Base-by-base conservation (phyloP, 2,113 vertebrate species). In the Gambusia affinis region DNA sequence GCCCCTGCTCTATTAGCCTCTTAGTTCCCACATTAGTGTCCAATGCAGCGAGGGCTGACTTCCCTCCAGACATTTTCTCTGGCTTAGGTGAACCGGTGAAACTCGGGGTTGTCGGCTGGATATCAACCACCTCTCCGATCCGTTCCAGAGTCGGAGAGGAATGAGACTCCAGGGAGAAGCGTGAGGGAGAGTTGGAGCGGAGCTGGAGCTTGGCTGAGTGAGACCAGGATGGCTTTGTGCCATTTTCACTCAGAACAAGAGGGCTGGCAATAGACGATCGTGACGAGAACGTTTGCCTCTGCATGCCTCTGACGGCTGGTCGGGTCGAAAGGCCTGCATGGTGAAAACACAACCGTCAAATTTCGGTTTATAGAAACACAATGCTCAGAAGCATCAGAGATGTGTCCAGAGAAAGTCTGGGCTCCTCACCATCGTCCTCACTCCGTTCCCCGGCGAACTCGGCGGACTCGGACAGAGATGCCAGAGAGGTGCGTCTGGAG, bases 221-320 rank as follows among this genome's bases (percentile, higher is more conserved):
- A 0, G 96, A 94, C 98, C 97, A 99, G 0, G 96, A 96, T 3
- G 96, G 96, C 70, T 97, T 95, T 17, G 94, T 89, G 57, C 96
- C 96, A 0, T 96, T 98, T 73, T 99, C 98, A 37, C 94, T 96
- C 76, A 95, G 93, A 1, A 95, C 96, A 82, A 99, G 91, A 0
- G 98, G 98, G 87, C 98, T 99, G 85, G 97, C 97, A 63, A 99
- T 95, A 37, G 97, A 97, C 7, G 98, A 97, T 67, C 97, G 89
- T 1, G 96, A 96, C 0, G 97, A 97, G 88, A 97, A 91, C 29
- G 96, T 98, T 91, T 98, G 98, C 37, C 97, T 95, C 12, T 99
- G 98, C 72, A 99, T 97, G 12, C 97, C 97, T 81, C 97, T 93
- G 67, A 99, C 97, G 7, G 96, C 97, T 0, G 96, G 95, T 4